These are phyloP conservation scores for Cryptocephalus primarius DNA, from an alignment of 2,888 invertebrate species.

Conservation along the genomic window DNA sequence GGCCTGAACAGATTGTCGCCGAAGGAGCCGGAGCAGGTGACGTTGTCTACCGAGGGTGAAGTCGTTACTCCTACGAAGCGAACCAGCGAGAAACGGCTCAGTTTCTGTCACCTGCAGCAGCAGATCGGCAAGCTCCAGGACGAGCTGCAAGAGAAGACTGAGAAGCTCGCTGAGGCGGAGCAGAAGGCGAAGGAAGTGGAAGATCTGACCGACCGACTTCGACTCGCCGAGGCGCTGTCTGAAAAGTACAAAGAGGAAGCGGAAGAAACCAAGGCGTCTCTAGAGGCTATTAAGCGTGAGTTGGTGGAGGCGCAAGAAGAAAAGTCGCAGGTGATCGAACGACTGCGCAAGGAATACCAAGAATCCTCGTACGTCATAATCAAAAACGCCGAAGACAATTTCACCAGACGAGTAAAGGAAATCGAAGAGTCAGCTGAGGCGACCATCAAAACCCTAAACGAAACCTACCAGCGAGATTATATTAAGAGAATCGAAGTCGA, in stretches of 20 bases:
- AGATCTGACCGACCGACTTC: slow-evolving; percentile 31
- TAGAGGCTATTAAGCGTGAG: slow-evolving; percentile 18
- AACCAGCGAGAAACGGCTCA: not conserved
- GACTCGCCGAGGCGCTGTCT: slow-evolving; percentile 1
- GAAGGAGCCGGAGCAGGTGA: slow-evolving; percentile 19
- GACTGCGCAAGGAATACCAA: slow-evolving; percentile 16
- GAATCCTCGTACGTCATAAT: slow-evolving; percentile 15
- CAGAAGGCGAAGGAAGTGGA: slow-evolving; percentile 28
- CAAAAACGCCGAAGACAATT: slow-evolving; percentile 9
- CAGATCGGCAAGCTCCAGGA: slow-evolving; percentile 33
- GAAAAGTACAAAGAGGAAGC: slow-evolving; percentile 11
- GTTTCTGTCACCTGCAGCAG: slow-evolving; percentile 27
- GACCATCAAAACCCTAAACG: slow-evolving; percentile 33
- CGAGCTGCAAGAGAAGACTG: slow-evolving; percentile 33
- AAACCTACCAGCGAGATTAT: slow-evolving; percentile 43
- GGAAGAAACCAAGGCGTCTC: slow-evolving; percentile 10
- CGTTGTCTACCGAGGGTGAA: slow-evolving; percentile 31
- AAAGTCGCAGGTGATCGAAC: slow-evolving; percentile 12
- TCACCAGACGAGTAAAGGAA: slow-evolving; percentile 11
- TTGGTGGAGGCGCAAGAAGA: slow-evolving; percentile 16
- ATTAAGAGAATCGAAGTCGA: slow-evolving; percentile 47
- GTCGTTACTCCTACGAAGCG: not conserved
- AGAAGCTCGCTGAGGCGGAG: slow-evolving; percentile 7
- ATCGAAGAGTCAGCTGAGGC: slow-evolving; percentile 17
- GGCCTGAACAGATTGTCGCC: slow-evolving; percentile 44